Evolutionary conservation across 2,888 invertebrate species (phyloP).

Genomic region (Chaetogeoica ovagalla): DNA sequence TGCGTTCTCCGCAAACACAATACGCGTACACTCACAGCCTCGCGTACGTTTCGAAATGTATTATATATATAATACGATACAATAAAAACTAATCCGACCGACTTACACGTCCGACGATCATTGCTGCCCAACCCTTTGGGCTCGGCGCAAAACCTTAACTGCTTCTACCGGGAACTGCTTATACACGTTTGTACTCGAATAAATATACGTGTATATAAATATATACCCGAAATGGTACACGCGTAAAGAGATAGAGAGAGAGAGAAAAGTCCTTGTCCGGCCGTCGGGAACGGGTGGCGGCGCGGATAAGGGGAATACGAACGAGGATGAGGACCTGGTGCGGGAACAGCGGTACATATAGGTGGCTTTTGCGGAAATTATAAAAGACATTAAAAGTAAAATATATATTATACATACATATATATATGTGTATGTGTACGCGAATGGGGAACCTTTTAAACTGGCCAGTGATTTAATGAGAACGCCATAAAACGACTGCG

Average conservation of each 20-base stretch:
- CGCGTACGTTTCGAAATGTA: neutral
- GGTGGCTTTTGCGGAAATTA: conserved; percentile 42
- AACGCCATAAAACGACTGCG: conserved; percentile 33
- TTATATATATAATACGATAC: conserved; percentile 1
- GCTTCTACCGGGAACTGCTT: neutral
- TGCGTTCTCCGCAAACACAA: conserved; percentile 21
- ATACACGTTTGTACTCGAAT: neutral
- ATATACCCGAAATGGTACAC: too few species aligned
- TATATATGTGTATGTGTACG: too few species aligned
- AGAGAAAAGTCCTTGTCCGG: conserved; percentile 2
- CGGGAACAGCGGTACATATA: neutral
- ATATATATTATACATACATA: conserved; percentile 1
- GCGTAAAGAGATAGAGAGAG: neutral
- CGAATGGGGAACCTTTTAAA: conserved; percentile 48
- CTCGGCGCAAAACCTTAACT: conserved; percentile 2
- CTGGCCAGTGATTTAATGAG: conserved; percentile 52
- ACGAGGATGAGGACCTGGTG: neutral
- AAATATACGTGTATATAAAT: neutral
- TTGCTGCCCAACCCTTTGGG: conserved; percentile 17
- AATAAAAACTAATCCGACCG: conserved; percentile 49
- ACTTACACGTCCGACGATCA: conserved; percentile 41
- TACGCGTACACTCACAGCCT: neutral
- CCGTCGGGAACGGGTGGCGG: too few species aligned
- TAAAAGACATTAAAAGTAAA: conserved; percentile 53
- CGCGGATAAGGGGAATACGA: neutral